phyloP scores from a whole-genome alignment of 2,113 vertebrate genomes.

The Phodopus roborovskii region DNA sequence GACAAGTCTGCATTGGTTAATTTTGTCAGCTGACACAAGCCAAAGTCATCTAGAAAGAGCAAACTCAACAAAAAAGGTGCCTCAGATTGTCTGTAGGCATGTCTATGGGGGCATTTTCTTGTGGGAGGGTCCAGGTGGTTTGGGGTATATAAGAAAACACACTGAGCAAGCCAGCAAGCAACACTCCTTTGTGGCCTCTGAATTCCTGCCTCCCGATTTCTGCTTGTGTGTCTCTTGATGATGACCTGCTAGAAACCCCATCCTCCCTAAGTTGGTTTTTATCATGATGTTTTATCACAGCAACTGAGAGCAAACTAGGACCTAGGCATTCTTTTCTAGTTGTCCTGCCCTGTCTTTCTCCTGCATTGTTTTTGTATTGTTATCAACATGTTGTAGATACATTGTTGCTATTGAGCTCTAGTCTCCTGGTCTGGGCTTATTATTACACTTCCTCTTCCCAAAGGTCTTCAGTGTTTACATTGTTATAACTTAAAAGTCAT shows the following conservation, averaged over 20 bases:
- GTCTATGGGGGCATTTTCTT: background rate
- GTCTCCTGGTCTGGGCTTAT: background rate
- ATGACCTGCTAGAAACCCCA: background rate
- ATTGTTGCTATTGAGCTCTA: background rate
- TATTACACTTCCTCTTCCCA: background rate
- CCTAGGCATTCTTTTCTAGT: background rate
- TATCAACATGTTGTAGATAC: background rate
- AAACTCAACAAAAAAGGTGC: background rate
- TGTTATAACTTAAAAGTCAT: conserved; percentile 7
- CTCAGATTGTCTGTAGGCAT: background rate
- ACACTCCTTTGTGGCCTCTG: background rate
- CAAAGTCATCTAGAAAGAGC: background rate
- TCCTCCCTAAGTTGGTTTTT: background rate
- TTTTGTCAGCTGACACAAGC: background rate
- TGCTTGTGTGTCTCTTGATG: background rate
- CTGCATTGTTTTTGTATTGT: background rate
- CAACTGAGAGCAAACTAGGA: background rate
- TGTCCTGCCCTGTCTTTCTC: background rate
- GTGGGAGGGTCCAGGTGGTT: background rate
- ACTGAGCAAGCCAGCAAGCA: background rate
- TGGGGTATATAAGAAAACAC: background rate
- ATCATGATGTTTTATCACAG: background rate
- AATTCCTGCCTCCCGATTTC: background rate
- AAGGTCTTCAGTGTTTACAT: background rate
- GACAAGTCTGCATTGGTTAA: background rate